phyloP scores from a whole-genome alignment of 2,888 invertebrate genomes.

The Erannis defoliaria region DNA sequence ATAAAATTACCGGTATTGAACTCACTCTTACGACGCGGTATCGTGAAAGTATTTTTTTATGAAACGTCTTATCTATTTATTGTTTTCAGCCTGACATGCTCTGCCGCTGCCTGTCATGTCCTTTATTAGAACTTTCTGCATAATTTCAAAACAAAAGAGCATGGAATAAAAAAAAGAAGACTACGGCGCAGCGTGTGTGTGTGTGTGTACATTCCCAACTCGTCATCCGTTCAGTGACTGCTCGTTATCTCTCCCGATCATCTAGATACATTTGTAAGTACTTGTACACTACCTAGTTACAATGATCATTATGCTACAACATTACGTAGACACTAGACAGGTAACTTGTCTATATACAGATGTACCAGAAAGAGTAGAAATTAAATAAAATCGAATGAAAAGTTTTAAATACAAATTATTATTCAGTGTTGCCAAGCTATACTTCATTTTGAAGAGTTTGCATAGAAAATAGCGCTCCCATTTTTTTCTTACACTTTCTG shows the following conservation, averaged over 20 bases:
- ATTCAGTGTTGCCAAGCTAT: too few species aligned
- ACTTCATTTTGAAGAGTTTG: too few species aligned
- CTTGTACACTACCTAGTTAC: too few species aligned
- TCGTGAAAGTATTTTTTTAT: slow-evolving; percentile 18
- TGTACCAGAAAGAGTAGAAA: too few species aligned
- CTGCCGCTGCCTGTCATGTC: too few species aligned
- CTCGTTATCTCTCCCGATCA: background rate
- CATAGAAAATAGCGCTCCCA: too few species aligned
- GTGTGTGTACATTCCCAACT: background rate
- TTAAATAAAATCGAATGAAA: too few species aligned
- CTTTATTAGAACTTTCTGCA: background rate
- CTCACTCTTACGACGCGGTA: slow-evolving; percentile 54
- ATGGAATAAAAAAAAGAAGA: background rate
- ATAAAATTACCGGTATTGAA: slow-evolving; percentile 72
- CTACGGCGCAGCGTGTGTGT: background rate
- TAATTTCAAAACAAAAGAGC: background rate
- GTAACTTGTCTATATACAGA: too few species aligned
- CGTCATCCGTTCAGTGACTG: background rate
- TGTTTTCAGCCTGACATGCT: too few species aligned
- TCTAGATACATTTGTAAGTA: background rate
- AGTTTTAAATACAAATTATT: too few species aligned
- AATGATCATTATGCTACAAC: background rate
- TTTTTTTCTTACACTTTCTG: too few species aligned
- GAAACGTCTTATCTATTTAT: too few species aligned
- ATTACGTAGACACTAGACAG: background rate